Evolutionary conservation across 1,140 invertebrate species (phyloP).

Genomic region (Eueides isabella): DNA sequence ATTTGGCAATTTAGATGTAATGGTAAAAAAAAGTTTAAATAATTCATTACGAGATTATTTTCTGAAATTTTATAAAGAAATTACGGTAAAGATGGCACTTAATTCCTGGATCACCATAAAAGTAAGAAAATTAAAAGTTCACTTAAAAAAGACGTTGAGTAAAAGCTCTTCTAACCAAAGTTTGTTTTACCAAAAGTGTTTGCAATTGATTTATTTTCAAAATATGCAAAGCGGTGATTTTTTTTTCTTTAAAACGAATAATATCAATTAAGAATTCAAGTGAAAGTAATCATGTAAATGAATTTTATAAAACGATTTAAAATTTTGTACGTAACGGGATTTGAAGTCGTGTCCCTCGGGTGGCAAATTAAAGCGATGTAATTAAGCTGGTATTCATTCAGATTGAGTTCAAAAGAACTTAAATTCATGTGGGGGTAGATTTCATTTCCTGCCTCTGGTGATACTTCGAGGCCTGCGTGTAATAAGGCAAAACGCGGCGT

Average conservation of each 20-base stretch:
- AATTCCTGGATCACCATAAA: background rate
- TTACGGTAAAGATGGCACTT: background rate
- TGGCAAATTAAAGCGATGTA: background rate
- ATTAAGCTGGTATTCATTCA: background rate
- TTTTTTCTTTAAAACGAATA: background rate
- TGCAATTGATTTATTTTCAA: slow-evolving; percentile 17
- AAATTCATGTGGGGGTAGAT: too few relatives aligned
- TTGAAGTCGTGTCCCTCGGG: background rate
- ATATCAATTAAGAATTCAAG: slow-evolving; percentile 7
- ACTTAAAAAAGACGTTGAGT: slow-evolving; percentile 7
- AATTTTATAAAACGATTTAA: background rate
- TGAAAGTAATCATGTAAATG: background rate
- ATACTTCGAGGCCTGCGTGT: too few relatives aligned
- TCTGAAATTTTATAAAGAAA: background rate
- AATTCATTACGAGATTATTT: background rate
- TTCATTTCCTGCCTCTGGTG: too few relatives aligned
- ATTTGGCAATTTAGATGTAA: too few relatives aligned
- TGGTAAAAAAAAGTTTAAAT: background rate
- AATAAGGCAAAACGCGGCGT: too few relatives aligned
- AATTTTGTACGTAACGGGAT: background rate
- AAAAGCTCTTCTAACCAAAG: slow-evolving; percentile 7
- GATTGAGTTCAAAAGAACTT: background rate
- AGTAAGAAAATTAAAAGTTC: slow-evolving; percentile 6
- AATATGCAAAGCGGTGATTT: background rate
- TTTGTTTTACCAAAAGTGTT: slow-evolving; percentile 15